Evolutionary conservation across 2,888 invertebrate genomes (phyloP), one percentile per base, ranked within the genome.

Genomic region (Oxyteleia sp.): DNA sequence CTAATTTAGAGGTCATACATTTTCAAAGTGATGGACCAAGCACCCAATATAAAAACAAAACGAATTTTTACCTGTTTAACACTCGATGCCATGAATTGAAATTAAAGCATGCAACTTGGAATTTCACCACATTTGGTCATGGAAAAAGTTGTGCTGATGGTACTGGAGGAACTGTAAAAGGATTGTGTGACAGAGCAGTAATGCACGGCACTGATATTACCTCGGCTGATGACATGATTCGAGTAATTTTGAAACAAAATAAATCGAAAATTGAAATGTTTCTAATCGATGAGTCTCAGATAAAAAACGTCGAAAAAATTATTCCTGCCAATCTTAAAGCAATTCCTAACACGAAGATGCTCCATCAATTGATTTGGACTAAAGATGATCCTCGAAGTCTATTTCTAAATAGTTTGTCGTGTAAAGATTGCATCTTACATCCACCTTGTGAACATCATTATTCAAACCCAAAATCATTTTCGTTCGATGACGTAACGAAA

Each of bases 391-490:
- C 23, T 35, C 38, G 57, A 23, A n/a, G n/a, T 75, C 7, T 75
- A 75, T 41, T 38, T 5, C 5, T 75, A 26, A 64, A 75, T 57
- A 41, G 2, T 11, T 66, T 75, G 13, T 45, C 57, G 26, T 75
- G 75, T 51, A 18, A 38, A 0, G n/a, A 75, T 11, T 75, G 66
- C 41, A 49, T 57, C n/a, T 18, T 20, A 4, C 64, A 32, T 35
- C 75, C 75, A 5, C 64, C 75, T 8, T 75, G 75, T 32, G 29
- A 29, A 10, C 68, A 68, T 68, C 55, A 47, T 23, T 2, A 16
- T 23, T 49, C 23, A n/a, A 49, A 7, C 38, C 71, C 71, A 32
- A 45, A 49, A 20, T 13, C 29, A 43, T 64, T 64, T n/a, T 15
- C 35, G 5, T 38, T 15, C 7, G 15, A 15, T 43, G 2, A 59